These are phyloP conservation scores for Drosophila setifemur DNA, from an alignment of 1,140 invertebrate genomes.

Conservation along the genomic window DNA sequence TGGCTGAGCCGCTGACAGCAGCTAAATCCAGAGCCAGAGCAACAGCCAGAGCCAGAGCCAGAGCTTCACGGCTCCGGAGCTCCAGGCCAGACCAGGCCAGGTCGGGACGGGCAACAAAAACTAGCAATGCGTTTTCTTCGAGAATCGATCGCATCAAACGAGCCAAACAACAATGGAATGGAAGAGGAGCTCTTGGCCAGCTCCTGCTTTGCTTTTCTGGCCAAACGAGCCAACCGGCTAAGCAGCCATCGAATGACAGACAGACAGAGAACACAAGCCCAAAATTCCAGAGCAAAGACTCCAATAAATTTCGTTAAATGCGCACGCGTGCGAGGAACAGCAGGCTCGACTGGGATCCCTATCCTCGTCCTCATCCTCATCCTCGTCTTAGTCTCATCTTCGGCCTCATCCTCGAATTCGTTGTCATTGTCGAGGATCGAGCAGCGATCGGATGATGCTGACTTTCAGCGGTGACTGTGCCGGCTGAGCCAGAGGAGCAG, in stretches of 20 bases:
- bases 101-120: slow-evolving; percentile 9
- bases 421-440: slow-evolving; percentile 29
- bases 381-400: slow-evolving; percentile 1
- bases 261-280: slow-evolving; percentile 78
- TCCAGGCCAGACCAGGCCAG: too few relatives aligned
- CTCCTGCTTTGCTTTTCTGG: slow-evolving; percentile 7
- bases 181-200: slow-evolving; percentile 14
- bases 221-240: slow-evolving; percentile 12
- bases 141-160: slow-evolving; percentile 71
- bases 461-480: slow-evolving; percentile 3
- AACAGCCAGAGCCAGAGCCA: too few relatives aligned
- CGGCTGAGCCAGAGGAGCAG: slow-evolving; percentile 34
- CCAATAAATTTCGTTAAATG: slow-evolving; percentile 81
- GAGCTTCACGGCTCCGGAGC: too few relatives aligned
- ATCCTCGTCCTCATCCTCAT: slow-evolving; percentile 20
- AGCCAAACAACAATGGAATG: slow-evolving; percentile 62
- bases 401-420: slow-evolving; percentile 8
- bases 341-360: slow-evolving; percentile 1
- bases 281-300: slow-evolving; percentile 74
- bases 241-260: slow-evolving; percentile 61
- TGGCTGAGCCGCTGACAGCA: slow-evolving; percentile 35
- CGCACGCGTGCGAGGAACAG: slow-evolving; percentile 75
- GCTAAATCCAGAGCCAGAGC: not conserved
- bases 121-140: slow-evolving; percentile 59
- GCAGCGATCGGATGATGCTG: slow-evolving; percentile 14